phyloP scores from a whole-genome alignment of 2,888 invertebrate species.

The Hetaerina titia region DNA sequence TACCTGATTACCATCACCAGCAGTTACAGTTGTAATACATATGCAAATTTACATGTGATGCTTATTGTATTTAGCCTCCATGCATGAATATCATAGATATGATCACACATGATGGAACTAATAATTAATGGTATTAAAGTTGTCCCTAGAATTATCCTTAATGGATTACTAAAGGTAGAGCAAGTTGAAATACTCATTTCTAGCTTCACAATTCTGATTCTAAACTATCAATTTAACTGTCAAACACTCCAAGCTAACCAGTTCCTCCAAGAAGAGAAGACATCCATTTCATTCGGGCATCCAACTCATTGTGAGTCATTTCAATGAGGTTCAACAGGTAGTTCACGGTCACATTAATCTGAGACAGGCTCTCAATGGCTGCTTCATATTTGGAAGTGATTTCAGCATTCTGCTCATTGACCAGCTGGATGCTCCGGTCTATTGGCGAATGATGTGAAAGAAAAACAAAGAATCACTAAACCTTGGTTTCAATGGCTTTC shows the following conservation, averaged over 20 bases:
- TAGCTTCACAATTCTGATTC: neutral
- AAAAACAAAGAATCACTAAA: neutral
- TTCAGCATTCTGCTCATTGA: constrained; percentile 42
- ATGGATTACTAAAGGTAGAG: too few relatives aligned
- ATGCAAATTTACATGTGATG: too few relatives aligned
- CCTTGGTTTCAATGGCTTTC: too few relatives aligned
- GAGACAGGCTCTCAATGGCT: constrained; percentile 78
- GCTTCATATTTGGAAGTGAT: constrained; percentile 75
- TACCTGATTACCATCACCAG: too few relatives aligned
- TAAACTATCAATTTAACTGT: neutral
- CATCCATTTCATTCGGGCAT: constrained; percentile 69
- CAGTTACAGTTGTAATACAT: too few relatives aligned
- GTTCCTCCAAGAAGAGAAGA: constrained; percentile 69
- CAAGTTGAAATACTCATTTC: too few relatives aligned
- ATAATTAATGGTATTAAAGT: too few relatives aligned
- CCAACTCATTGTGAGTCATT: constrained; percentile 69
- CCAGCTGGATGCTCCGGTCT: constrained; percentile 43
- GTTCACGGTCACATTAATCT: constrained; percentile 80
- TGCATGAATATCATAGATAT: too few relatives aligned
- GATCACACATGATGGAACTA: too few relatives aligned
- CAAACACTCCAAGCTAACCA: constrained; percentile 61
- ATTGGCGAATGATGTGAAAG: neutral
- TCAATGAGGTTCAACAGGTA: constrained; percentile 71
- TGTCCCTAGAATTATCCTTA: too few relatives aligned
- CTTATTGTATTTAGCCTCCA: too few relatives aligned